Base-by-base conservation (phyloP, 2,797 vertebrate genomes). In the Schizothorax lantsangensis region DNA sequence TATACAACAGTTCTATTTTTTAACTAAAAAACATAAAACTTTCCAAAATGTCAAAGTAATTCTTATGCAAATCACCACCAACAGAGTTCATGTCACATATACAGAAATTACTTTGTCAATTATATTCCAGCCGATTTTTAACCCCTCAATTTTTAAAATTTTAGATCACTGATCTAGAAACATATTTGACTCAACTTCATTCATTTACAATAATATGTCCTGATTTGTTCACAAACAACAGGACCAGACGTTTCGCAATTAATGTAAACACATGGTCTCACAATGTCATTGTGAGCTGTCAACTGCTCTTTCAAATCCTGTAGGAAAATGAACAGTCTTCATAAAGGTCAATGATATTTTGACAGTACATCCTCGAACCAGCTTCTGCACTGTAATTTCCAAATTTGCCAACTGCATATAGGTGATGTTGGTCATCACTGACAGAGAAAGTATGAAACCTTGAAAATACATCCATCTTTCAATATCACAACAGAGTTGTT, bases 81-180 rank as follows among this genome's bases (percentile, higher is more conserved):
- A 82, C 91, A 91, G 92, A 91, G 91, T 77, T 88, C 89, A 91
- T 85, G 88, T 84, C 85, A 87, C 33, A 33, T 3, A 33, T 33
- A 33, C 33, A 33, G 33, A 33, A 82, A 79, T 66, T 2, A 79
- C 86, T 81, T 77, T 66, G 52, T 89, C 45, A 79, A 54, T 77
- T 87, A 47, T 38, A 86, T 87, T 89, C 49, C 62, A 73, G 87
- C 54, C 62, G 81, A 30, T 66, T 66, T 64, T 30, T 14, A 66
- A 88, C 87, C 91, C 78, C 36, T 9, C 21, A 81, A 87, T 92
- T 92, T 92, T 94, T 84, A 95, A 92, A 92, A 92, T 92, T 91
- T 92, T 90, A 82, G 87, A 91, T 89, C 84, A 84, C 92, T 73
- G 43, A 7, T 93, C 90, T 91, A 88, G 19, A 92, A 91, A 92